These are phyloP conservation scores for Chaetodon trifascialis DNA, from an alignment of 2,113 vertebrate species.

Conservation along the genomic window DNA sequence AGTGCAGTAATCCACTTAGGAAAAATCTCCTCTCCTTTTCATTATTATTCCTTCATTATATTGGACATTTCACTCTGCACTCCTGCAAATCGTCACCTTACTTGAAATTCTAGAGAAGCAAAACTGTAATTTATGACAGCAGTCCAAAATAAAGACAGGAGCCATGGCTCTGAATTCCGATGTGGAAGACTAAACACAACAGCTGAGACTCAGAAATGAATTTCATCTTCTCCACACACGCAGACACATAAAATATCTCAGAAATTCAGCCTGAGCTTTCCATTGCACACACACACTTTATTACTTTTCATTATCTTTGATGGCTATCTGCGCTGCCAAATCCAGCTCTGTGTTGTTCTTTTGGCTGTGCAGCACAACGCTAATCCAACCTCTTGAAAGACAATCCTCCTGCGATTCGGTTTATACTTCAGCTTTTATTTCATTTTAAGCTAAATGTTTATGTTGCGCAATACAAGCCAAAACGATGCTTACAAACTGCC, in stretches of 20 bases:
- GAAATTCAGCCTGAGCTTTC: conserved; percentile 46
- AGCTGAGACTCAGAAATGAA: conserved; percentile 45
- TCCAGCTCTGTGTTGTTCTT: conserved; percentile 60
- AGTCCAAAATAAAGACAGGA: conserved; percentile 23
- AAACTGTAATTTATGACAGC: conserved; percentile 40
- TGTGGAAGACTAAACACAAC: conserved; percentile 40
- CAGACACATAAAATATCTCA: conserved; percentile 37
- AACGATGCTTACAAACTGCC: conserved; percentile 15
- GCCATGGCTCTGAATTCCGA: conserved; percentile 29
- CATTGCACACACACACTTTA: conserved; percentile 38
- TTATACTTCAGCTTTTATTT: conserved; percentile 50
- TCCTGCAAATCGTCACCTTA: conserved; percentile 14
- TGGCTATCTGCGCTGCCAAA: conserved; percentile 56
- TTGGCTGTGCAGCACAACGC: conserved; percentile 41
- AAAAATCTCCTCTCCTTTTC: conserved; percentile 10
- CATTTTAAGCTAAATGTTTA: conserved; percentile 44
- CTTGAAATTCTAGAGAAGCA: conserved; percentile 23
- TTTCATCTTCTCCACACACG: conserved; percentile 39
- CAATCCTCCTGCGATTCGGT: conserved; percentile 46
- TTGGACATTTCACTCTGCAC: conserved; percentile 23
- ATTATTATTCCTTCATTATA: conserved; percentile 35
- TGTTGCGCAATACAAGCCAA: conserved; percentile 14
- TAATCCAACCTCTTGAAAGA: conserved; percentile 56
- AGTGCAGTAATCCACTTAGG: conserved; percentile 14
- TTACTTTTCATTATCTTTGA: conserved; percentile 66